Evolutionary conservation across 2,888 invertebrate genomes (phyloP), one percentile per base, ranked within the genome.

Genomic region (Tupiocoris notatus): DNA sequence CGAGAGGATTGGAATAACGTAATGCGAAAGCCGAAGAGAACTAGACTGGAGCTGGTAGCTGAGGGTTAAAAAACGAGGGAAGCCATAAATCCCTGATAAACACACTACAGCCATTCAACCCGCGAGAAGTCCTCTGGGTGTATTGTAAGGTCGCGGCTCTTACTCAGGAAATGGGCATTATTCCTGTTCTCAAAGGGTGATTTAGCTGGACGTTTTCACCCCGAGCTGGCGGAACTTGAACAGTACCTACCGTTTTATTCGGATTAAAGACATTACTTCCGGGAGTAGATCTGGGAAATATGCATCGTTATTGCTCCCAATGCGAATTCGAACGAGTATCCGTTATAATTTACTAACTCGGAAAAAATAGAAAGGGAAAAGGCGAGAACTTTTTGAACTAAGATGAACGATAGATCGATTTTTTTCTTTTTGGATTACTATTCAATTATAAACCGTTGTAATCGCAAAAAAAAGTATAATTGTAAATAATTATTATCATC

Each of bases 121-220:
- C 21, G 24, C 23, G 66, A 63, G 58, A 23, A 17, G 68, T 23
- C 58, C 68, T 39, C 56, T 68, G 23, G 58, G 68, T 58, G 68
- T 57, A 68, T 68, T 58, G 68, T 68, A 68, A 68, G 56, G 23
- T 56, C 22, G 67, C 58, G 23, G 57, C 59, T 56, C 7, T 21
- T 58, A 56, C 68, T 57, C 68, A 68, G 39, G 39, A 39, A 68
- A 68, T 68, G n/a, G 58, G 68, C 68, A 23, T 68, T 68, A 68
- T 67, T 67, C 56, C 59, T 68, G 68, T 68, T 58, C 17, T 57
- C 66, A 2, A 54, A 54, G 66, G 56, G 56, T 56, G 66, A 66
- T 66, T 66, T 39, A 66, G 21, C 39, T 39, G 39, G 39, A 7
- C 12, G 6, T 7, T 39, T 39, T 39, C 39, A 39, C 6, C 6